Percentiles rank a stretch among this genome's conserved stretches.
These are phyloP conservation scores for Gymnopithys bicolor DNA, from an alignment of 2,797 vertebrate genomes.

Conservation along the genomic window DNA sequence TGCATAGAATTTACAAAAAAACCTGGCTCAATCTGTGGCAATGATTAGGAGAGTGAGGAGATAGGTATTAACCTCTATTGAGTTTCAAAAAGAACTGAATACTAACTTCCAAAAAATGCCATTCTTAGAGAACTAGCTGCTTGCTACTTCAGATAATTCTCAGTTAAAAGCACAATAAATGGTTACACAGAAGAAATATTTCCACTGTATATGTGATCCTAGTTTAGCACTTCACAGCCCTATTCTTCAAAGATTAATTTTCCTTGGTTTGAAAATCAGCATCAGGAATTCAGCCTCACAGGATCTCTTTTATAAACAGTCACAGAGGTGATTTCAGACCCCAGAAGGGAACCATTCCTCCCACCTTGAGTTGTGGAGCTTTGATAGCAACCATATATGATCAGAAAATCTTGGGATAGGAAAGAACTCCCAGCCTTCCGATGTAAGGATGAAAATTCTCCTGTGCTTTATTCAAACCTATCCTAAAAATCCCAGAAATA, in stretches of 20 bases:
- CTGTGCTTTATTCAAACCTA: neutral
- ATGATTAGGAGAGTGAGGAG: neutral
- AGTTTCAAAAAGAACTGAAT: neutral
- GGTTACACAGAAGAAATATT: conserved; percentile 30
- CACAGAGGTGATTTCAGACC: neutral
- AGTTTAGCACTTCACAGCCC: conserved; percentile 10
- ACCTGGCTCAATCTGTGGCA: neutral
- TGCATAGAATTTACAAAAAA: neutral
- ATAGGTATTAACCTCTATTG: neutral
- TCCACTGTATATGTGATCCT: neutral
- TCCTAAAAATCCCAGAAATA: neutral
- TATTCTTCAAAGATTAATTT: conserved; percentile 39
- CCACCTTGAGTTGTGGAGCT: conserved; percentile 26
- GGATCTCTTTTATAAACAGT: conserved; percentile 8
- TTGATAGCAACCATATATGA: neutral
- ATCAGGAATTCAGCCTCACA: conserved; percentile 21
- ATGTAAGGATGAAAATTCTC: neutral
- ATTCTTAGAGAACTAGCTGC: conserved; percentile 12
- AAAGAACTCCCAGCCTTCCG: neutral
- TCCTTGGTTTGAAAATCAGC: conserved; percentile 29
- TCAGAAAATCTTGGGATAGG: neutral
- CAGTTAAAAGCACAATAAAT: conserved; percentile 6
- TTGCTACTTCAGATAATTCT: neutral
- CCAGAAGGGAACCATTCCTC: neutral
- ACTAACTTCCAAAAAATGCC: neutral